A percentile compares a stretch with the other conserved stretches of the same genome.
These are phyloP conservation scores for Embidobia sp. DNA, from an alignment of 2,888 invertebrate species.

Conservation along the genomic window DNA sequence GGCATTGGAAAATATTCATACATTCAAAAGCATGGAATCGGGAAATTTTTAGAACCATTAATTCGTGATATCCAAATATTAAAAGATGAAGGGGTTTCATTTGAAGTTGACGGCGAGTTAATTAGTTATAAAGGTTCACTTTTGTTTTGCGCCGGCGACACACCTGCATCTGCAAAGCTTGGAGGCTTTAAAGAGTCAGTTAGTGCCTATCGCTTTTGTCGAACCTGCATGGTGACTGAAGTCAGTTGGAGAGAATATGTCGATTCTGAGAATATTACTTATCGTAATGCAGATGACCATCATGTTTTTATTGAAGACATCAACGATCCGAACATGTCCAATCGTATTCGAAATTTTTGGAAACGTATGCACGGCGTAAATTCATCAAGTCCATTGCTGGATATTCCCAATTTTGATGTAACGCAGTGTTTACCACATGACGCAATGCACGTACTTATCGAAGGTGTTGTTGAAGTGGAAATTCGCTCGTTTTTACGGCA, in stretches of 20 bases:
- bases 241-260: background rate
- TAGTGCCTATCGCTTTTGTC: background rate
- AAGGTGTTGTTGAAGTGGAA: too few relatives aligned
- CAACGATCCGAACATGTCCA: too few relatives aligned
- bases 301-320: background rate
- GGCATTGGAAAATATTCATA: conserved; percentile 36
- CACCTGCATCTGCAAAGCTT: background rate
- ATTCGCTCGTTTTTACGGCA: too few relatives aligned
- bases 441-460: too few relatives aligned
- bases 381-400: background rate
- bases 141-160: background rate
- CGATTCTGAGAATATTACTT: background rate
- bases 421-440: too few relatives aligned
- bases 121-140: background rate
- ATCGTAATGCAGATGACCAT: background rate
- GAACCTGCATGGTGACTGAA: background rate
- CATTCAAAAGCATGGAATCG: conserved; percentile 48
- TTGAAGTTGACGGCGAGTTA: background rate
- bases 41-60: conserved; percentile 55
- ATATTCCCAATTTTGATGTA: too few relatives aligned
- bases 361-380: too few relatives aligned
- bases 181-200: conserved; percentile 22
- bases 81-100: conserved; percentile 36
- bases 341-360: too few relatives aligned
- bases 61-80: conserved; percentile 34